Percentiles rank a stretch among this genome's conserved stretches.
These are phyloP conservation scores for Pseudomyrmex concolor DNA, from an alignment of 1,140 invertebrate species.

Conservation along the genomic window DNA sequence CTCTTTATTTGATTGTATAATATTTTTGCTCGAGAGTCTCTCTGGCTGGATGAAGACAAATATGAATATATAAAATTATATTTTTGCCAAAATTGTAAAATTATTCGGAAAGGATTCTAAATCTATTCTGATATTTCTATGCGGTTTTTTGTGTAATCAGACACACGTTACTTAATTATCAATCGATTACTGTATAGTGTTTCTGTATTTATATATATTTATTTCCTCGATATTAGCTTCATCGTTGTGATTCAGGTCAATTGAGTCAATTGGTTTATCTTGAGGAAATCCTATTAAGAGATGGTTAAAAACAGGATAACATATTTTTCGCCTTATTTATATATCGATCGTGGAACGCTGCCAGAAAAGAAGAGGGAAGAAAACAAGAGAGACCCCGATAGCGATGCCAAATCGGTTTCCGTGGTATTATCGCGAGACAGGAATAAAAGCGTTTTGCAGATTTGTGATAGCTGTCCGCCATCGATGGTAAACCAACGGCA, in stretches of 20 bases:
- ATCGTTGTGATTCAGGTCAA: conserved; percentile 5
- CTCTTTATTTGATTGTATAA: no score
- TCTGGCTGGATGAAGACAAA: no score
- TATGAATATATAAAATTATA: no score
- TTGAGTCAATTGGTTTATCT: conserved; percentile 38
- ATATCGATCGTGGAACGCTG: conserved; percentile 58
- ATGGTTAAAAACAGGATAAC: conserved; percentile 66
- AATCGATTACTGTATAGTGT: not conserved
- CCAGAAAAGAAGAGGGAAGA: conserved; percentile 35
- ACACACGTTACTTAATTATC: not conserved
- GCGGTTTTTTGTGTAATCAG: no score
- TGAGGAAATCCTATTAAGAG: conserved; percentile 59
- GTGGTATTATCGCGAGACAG: conserved; percentile 50
- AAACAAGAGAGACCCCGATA: not conserved
- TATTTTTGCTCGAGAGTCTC: no score
- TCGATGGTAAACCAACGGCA: conserved; percentile 1
- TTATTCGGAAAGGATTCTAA: no score
- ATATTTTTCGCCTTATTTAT: conserved; percentile 66
- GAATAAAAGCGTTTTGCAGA: conserved; percentile 60
- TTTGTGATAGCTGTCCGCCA: conserved; percentile 48
- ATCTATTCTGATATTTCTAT: no score
- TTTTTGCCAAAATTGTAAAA: no score
- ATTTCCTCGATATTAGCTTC: not conserved
- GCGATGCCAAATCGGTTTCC: conserved; percentile 66
- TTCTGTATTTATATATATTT: not conserved